Evolutionary conservation across 2,888 invertebrate genomes (phyloP).

Genomic region (Meloe dianella): DNA sequence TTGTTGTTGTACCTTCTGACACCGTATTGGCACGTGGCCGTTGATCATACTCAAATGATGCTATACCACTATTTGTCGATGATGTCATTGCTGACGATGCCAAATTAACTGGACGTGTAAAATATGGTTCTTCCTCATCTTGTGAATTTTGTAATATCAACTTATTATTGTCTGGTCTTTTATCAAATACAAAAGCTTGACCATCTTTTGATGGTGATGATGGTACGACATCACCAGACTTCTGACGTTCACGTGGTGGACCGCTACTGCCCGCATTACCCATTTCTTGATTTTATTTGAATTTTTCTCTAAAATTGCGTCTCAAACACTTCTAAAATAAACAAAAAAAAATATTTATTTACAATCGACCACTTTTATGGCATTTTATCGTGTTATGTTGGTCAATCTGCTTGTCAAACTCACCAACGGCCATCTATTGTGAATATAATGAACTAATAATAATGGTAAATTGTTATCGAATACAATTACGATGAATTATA

Average conservation of each 20-base stretch:
- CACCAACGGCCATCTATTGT: too few relatives aligned
- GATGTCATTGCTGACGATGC: neutral
- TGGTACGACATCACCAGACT: constrained; percentile 67
- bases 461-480: too few relatives aligned
- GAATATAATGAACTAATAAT: too few relatives aligned
- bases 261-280: constrained; percentile 80
- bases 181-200: constrained; percentile 86
- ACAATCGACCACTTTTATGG: neutral
- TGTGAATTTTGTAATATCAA: constrained; percentile 69
- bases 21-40: constrained; percentile 75
- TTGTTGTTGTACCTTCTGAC: constrained; percentile 61
- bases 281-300: constrained; percentile 60
- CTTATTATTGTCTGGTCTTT: constrained; percentile 75
- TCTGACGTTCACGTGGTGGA: constrained; percentile 76
- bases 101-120: constrained; percentile 64
- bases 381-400: neutral
- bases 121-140: constrained; percentile 82
- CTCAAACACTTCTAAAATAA: neutral
- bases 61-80: neutral
- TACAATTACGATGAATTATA: too few relatives aligned
- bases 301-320: neutral
- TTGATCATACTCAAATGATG: constrained; percentile 58
- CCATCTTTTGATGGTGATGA: constrained; percentile 72
- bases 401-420: neutral
- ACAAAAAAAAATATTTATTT: neutral